Base-by-base conservation (phyloP, 1,140 invertebrate species). In the Drosophila azteca region DNA sequence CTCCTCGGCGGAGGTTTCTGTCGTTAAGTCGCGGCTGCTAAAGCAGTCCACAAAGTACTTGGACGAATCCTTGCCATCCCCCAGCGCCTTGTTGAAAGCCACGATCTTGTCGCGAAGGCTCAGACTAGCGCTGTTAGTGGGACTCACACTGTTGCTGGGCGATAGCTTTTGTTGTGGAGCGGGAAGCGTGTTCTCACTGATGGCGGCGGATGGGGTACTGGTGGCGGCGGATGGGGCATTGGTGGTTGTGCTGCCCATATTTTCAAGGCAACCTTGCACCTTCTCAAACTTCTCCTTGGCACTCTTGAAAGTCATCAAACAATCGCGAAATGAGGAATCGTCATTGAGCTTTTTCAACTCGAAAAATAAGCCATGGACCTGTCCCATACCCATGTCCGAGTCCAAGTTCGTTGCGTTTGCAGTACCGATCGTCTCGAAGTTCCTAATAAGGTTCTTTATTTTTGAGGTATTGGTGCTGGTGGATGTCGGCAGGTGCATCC, bases 271-370 rank as follows among this genome's bases (percentile, higher is more conserved):
- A 0, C 26, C 7, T 0, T 64, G 51, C 7, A 88, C 62, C 57
- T 84, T 74, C 4, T 79, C 78, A 24, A 88, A 73, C 0, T 75
- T 81, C 9, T 88, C 83, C 24, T 80, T 76, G 54, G 79, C 71
- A 3, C 68, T 63, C 15, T 84, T 88, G 22, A 72, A 88, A 6
- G 60, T 61, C 26, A 77, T 31, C 5, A 81, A 48, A 13, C 74
- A 82, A 2, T 90, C 75, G 1, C 65, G 66, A 20, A 88, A 49
- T 52, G 77, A 35, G 11, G 84, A 71, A 39, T 69, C 84, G 1
- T 88, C 71, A n/a, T 77, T 64, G 0, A 90, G 72, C 9, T 60
- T 52, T 20, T 80, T 74, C 44, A 88, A 84, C n/a, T 88, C 73
- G 0, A 51, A 31, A 3, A 88, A 46, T 4, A 88, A 49, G 2